Conservation (phyloP, 2,888 invertebrate genomes). For the Drosophila paranaensis region DNA sequence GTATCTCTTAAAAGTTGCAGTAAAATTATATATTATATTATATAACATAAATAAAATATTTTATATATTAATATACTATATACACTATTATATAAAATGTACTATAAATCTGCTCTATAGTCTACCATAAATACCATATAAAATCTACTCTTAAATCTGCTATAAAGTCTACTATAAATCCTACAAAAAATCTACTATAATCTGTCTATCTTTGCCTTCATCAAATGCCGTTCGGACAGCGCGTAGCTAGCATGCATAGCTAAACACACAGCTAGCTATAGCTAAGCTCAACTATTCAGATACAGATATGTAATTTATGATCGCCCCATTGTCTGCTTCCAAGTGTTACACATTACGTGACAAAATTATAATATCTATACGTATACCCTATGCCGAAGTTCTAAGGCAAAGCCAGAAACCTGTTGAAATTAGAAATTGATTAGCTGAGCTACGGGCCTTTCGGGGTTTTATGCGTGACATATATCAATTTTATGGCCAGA, state of each 20-base stretch:
- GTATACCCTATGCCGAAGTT: too few species aligned
- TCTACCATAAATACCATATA: neutral
- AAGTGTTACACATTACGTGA: constrained; percentile 13
- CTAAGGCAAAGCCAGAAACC: constrained; percentile 15
- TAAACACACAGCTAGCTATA: neutral
- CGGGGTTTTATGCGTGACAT: constrained; percentile 56
- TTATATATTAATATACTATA: too few species aligned
- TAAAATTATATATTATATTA: too few species aligned
- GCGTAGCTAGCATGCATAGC: neutral
- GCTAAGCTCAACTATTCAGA: neutral
- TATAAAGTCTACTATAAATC: neutral
- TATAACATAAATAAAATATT: too few species aligned
- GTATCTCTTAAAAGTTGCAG: too few species aligned
- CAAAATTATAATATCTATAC: neutral
- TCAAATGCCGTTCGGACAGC: neutral
- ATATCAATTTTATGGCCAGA: constrained; percentile 66
- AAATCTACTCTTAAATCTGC: neutral
- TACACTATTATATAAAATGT: too few species aligned
- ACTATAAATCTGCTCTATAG: too few species aligned
- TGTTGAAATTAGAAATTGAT: constrained; percentile 52
- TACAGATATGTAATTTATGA: constrained; percentile 9
- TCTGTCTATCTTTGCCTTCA: neutral
- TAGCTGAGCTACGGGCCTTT: constrained; percentile 34
- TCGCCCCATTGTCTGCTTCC: neutral
- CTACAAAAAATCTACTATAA: neutral